These are phyloP conservation scores for Erebia aethiops DNA, from an alignment of 2,888 invertebrate genomes.

Conservation along the genomic window DNA sequence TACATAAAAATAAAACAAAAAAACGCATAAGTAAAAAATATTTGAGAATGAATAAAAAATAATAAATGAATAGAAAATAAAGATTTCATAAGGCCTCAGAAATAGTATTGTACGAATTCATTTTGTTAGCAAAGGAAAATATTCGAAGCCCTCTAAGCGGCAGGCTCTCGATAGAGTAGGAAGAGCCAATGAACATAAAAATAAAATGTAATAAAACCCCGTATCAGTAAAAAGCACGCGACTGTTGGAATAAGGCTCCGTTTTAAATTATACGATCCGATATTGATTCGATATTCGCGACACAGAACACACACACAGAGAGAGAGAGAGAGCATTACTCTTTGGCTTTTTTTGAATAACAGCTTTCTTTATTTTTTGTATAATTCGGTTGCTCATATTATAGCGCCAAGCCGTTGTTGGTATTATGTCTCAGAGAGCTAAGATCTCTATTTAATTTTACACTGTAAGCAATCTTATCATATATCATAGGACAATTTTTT, in stretches of 20 bases:
- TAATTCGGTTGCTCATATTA: too few species aligned
- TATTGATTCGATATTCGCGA: not conserved
- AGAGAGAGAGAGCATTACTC: too few species aligned
- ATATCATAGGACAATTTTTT: too few species aligned
- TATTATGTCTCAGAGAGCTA: too few species aligned
- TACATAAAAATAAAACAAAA: not conserved
- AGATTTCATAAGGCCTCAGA: not conserved
- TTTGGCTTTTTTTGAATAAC: too few species aligned
- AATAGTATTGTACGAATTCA: constrained; percentile 4
- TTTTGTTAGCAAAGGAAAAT: constrained; percentile 21
- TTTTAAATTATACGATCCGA: constrained; percentile 1
- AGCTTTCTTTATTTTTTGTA: too few species aligned
- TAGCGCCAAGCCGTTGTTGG: too few species aligned
- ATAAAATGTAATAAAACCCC: constrained; percentile 69
- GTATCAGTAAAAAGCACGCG: constrained; percentile 67
- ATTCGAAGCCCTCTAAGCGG: constrained; percentile 29
- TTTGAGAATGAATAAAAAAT: not conserved
- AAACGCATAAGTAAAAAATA: not conserved
- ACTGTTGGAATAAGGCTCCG: constrained; percentile 40
- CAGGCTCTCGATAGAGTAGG: constrained; percentile 28
- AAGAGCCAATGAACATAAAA: constrained; percentile 35
- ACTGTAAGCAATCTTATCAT: too few species aligned
- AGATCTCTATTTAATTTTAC: too few species aligned
- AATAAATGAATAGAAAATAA: not conserved
- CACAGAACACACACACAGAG: too few species aligned